Base-by-base conservation (phyloP, 2,797 vertebrate genomes). In the Bufotes viridis region DNA sequence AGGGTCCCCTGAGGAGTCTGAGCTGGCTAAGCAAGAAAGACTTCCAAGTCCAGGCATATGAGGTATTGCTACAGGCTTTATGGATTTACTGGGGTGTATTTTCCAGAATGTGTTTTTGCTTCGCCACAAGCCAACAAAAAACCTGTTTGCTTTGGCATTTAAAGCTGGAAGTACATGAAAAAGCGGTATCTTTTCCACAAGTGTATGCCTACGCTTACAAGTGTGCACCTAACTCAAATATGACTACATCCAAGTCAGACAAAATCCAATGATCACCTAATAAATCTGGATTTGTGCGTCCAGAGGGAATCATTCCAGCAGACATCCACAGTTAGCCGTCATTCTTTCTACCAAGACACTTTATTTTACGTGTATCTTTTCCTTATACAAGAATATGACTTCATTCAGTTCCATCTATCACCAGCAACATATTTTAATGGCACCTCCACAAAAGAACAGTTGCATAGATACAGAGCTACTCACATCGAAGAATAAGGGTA, bases 101-200 rank as follows among this genome's bases (percentile, higher is more conserved):
- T 83, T 83, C 72, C 74, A 86, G 75, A 53, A 75, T 83, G 26
- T 58, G 82, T 78, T 87, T 67, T 67, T 82, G 55, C 57, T 67
- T 79, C 78, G 63, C 84, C 72, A 86, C 84, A 86, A 65, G 72
- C 84, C 70, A 82, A 82, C 61, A 51, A 82, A 42, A 76, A 78
- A 65, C 72, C 79, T 87, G 72, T 86, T 86, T 82, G 70, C 22
- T 61, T 89, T 89, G 88, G 88, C 88, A 26, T 69, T 75, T 12
- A 51, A 26, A 78, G 53, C 9, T 85, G 87, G 82, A 85, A 63
- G 67, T 29, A 81, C 67, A 81, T 85, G 69, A 81, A 84, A 78
- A 88, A 84, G 80, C 7, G 29, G 6, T 24, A 81, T 80, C 67
- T 57, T 82, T 74, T 53, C 63, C 60, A 65, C 51, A 72, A 81